Base-by-base conservation (phyloP, 2,888 invertebrate genomes). In the Girardia tigrina region DNA sequence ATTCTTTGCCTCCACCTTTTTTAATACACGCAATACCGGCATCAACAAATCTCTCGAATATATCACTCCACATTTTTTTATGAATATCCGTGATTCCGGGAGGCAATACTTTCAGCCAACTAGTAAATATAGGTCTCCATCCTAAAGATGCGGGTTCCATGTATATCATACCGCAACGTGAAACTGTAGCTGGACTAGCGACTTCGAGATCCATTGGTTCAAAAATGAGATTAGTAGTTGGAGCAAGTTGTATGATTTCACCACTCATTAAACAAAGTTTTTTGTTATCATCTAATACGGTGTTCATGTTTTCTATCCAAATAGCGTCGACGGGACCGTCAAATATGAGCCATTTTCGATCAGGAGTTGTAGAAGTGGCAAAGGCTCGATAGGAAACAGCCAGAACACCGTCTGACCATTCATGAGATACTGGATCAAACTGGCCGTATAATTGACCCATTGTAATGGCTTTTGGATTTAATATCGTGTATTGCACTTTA, bases 221-320 rank as follows among this genome's bases (percentile, higher is more conserved):
- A 83, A 92, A 94, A 80, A 95, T 90, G 84, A 95, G 87, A 83
- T 92, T 94, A 90, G 94, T 94, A 80, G 89, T 89, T 80, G 89
- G 88, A 0, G 92, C 90, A 90, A 95, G 91, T 87, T 91, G 86
- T 80, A 95, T 92, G 78, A 94, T 93, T 87, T 95, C 94, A 0
- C 95, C 95, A 71, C 94, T 94, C 92, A 93, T 94, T 76, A 95
- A 87, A 81, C 94, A 94, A 26, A 83, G 81, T 76, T 84, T 84
- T 80, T 84, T 84, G 81, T 84, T 84, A 80, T 84, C 85, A 78
- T 85, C 85, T 73, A 85, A 79, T 70, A 85, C 85, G n/a, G 84
- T 85, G 80, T 85, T 85, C 84, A 84, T 84, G 81, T 84, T 84
- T 79, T 84, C 84, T 78, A 84, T 84, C 84, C 84, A 84, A 76